Evolutionary conservation across 2,113 vertebrate genomes (phyloP).

Genomic region (Prochilodus magdalenae): DNA sequence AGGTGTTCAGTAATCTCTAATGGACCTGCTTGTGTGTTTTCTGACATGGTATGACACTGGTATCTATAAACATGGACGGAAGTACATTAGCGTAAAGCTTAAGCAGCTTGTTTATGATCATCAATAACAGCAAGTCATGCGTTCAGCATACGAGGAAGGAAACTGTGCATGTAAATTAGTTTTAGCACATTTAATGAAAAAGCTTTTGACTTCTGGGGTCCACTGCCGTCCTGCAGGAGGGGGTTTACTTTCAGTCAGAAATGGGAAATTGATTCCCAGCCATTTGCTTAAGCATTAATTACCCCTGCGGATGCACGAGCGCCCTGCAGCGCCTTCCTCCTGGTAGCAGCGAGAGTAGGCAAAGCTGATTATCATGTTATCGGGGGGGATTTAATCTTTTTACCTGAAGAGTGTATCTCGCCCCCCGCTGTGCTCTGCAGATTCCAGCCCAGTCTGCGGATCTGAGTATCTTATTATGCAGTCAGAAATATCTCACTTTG

Average conservation of each 20-base stretch:
- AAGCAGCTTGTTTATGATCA: too few relatives aligned
- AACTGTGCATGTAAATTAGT: too few relatives aligned
- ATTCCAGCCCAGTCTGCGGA: conserved; percentile 16
- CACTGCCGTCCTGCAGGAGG: neutral
- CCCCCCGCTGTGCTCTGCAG: neutral
- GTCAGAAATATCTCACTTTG: neutral
- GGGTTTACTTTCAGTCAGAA: conserved; percentile 49
- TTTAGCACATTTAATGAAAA: too few relatives aligned
- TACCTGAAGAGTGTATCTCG: conserved; percentile 48
- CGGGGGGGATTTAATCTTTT: conserved; percentile 67
- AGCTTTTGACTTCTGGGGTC: neutral
- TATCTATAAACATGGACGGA: too few relatives aligned
- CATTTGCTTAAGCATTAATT: conserved; percentile 69
- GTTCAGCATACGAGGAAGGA: too few relatives aligned
- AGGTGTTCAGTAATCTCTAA: too few relatives aligned
- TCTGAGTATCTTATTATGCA: neutral
- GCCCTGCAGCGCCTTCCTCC: conserved; percentile 22
- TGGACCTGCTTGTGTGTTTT: too few relatives aligned
- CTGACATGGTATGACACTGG: too few relatives aligned
- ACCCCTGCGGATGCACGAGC: conserved; percentile 50
- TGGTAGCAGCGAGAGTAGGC: conserved; percentile 42
- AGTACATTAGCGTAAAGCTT: too few relatives aligned
- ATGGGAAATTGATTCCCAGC: conserved; percentile 64
- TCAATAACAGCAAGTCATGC: too few relatives aligned
- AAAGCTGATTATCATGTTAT: conserved; percentile 76